Base-by-base conservation (phyloP, 2,113 vertebrate genomes). In the Oreochromis spilurus region DNA sequence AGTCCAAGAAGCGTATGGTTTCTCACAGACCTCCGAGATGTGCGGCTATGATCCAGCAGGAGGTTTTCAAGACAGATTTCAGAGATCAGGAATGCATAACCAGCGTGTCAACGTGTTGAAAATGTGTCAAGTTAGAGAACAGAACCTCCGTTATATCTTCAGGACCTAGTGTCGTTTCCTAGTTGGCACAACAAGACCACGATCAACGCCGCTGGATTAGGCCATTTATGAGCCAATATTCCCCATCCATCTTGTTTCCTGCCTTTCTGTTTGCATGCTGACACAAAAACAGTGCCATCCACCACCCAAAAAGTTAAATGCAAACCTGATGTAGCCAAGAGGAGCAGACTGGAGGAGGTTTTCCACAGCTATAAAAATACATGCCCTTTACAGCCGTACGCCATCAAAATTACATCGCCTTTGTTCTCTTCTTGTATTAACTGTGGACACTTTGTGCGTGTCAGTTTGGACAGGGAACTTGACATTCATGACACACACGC, bases 361-460 rank as follows among this genome's bases (percentile, higher is more conserved):
- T 17, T 86, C 93, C 92, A 81, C 40, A 29, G 7, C 78, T 88
- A 19, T 89, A 93, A 82, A 94, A 91, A 93, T 78, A 87, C 87
- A 94, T 90, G 84, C 43, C 85, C 88, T 78, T 70, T 58, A 79
- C 14, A 82, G 1, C 52, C 72, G 14, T 2, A 36, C n/a, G 6
- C 43, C 54, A 67, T 67, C 40, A 26, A 26, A 84, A 86, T 21
- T 2, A 40, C 85, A 84, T 11, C 2, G 65, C 58, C 83, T 88
- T 86, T 91, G 65, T 83, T 87, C 87, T 84, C 53, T 4, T 38
- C 77, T 77, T 52, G 17, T 10, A 52, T 87, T 79, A 67, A 88
- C 26, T 45, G 29, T 5, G 31, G 50, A 67, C 53, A 65, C 80
- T 53, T 43, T 40, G 72, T 67, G 9, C 2, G 14, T 40, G 84